Base-by-base conservation (phyloP, 2,113 vertebrate species). In the Amblyornis subalaris region DNA sequence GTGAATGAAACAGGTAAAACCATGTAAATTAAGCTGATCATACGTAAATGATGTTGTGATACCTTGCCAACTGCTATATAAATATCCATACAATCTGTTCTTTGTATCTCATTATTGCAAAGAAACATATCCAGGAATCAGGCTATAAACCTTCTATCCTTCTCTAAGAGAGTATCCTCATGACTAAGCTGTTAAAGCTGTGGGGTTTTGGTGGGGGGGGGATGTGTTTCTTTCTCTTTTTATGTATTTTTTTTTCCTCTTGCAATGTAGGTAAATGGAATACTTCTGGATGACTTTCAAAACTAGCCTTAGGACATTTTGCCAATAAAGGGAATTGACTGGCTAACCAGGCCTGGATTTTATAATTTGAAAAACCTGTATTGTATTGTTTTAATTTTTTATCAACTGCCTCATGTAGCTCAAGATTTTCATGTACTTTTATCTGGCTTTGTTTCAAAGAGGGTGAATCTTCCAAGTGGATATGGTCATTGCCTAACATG, bases 311-410 rank as follows among this genome's bases (percentile, higher is more conserved):
- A 73, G 75, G 75, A 85, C 77, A 73, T 73, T 54, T 76, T 88
- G 78, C 88, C 85, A 96, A 12, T 73, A 94, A 88, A 88, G 47
- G 50, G 75, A 88, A 89, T 81, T 87, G 84, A 91, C 51, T 72
- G 70, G 29, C 35, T 95, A 83, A 83, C 79, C 35, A 80, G 54
- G 50, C 29, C 72, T 62, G 35, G 62, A 50, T 12, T 90, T 95
- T 86, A 85, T 94, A 92, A 94, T 91, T 54, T 83, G 40, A 94
- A 96, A 96, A 93, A 85, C 38, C 38, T 95, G 75, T 64, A 44
- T 51, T 76, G 38, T 89, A 38, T 89, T 89, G 74, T 72, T 95
- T 79, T 65, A 75, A 48, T 81, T 79, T 92, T 95, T 93, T 83
- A 48, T 77, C 67, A 85, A 40, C 85, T 76, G 60, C 19, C 50